Evolutionary conservation across 2,797 vertebrate species (phyloP), one percentile per base, ranked within the genome.

Genomic region (Pagetopsis macropterus): DNA sequence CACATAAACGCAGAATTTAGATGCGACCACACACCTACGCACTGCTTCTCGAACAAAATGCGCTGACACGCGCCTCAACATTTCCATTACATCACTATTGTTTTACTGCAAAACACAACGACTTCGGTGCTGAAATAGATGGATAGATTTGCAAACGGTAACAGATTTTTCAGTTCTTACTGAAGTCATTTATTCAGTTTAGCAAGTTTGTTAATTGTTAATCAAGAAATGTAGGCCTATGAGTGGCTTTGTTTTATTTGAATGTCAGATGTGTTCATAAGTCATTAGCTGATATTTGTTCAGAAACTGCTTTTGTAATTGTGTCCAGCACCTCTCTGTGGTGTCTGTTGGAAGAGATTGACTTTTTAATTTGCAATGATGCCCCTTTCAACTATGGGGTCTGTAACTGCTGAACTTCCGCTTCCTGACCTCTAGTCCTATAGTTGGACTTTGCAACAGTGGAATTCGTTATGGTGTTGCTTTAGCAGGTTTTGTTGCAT

Each of bases 21-120:
- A 74, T 72, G 61, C 60, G 31, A 67, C 62, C 69, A 52, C 70
- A 88, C 86, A 82, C 87, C 89, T 83, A 86, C 87, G 15, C 84
- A 21, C 57, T 67, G 72, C 69, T 80, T 23, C 45, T 58, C 14
- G n/a, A 46, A 72, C 58, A 56, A 75, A 82, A 78, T 65, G 19
- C 62, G 43, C 59, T 49, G 56, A 55, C 4, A 60, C 57, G 59
- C 9, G 46, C 67, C 84, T 59, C 13, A 80, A 51, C 52, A 57
- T 82, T 82, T 81, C 55, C 63, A 84, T 82, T 56, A 9, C 48
- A 63, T 7, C 65, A 57, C 33, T 11, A 58, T 58, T 84, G 59
- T 78, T 80, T 72, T 61, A 40, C 60, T 62, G 61, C 16, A 52
- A 61, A 73, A 66, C 16, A 48, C 37, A 54, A 56, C 59, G 50